Base-by-base conservation (phyloP, 2,888 invertebrate genomes). In the Drosophila picticornis region DNA sequence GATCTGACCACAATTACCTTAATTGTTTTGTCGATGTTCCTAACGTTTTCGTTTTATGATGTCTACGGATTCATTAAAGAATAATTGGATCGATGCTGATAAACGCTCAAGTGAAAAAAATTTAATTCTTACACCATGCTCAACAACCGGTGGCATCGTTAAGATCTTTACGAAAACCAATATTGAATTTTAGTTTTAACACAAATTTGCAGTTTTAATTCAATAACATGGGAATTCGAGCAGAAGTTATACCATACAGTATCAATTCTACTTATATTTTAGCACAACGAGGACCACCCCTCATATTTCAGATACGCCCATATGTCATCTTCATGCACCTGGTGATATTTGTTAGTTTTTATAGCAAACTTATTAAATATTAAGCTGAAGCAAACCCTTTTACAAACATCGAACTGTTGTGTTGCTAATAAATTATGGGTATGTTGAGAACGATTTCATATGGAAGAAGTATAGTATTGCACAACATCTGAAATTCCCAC, bases 131-230 rank as follows among this genome's bases (percentile, higher is more conserved):
- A 27, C 70, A 70, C 13, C 64, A 72, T n/a, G 22, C 71, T 0
- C 77, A 82, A 19, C 69, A 65, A 25, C 56, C 73, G 67, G 71
- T 0, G 63, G 63, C 6, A 64, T 80, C 25, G 75, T 82, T 65
- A 73, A 61, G 11, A 74, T 82, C 22, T 61, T 58, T 19, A 62
- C 75, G 40, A 53, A 64, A 27, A 75, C 80, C 10, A 80, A 80
- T n/a, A 69, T 77, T 25, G 70, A 77, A 22, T 27, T 10, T 34
- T 2, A 16, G 25, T 25, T 55, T 29, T 43, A 2, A 6, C 46
- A 74, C 36, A 85, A 84, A 32, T 62, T 80, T 46, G 78, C 84
- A 1, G 77, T 84, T 36, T 66, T 82, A 1, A 61, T 85, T 0
- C 46, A 22, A 9, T 22, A 16, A 5, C 22, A 22, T 46, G 22